Evolutionary conservation across 2,888 invertebrate species (phyloP).

Genomic region (Eubasilissa splendida): DNA sequence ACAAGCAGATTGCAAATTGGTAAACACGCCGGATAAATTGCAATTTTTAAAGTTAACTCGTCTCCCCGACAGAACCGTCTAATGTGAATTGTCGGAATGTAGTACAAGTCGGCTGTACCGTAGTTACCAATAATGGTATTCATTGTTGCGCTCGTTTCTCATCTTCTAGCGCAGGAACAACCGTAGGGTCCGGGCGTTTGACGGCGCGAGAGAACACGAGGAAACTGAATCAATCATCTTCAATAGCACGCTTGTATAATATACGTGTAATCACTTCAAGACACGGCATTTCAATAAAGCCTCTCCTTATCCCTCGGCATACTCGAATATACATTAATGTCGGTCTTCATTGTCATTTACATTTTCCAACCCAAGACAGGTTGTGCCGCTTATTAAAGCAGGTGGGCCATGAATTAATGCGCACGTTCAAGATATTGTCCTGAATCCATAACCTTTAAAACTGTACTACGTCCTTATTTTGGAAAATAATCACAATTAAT

Average conservation of each 20-base stretch:
- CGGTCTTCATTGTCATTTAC: constrained; percentile 34
- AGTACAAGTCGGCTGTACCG: too few species aligned
- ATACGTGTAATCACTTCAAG: constrained; percentile 43
- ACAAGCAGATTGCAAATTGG: too few species aligned
- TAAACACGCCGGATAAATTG: too few species aligned
- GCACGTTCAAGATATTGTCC: too few species aligned
- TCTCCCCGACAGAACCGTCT: too few species aligned
- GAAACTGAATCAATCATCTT: constrained; percentile 49
- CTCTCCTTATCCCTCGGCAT: constrained; percentile 39
- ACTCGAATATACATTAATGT: constrained; percentile 36
- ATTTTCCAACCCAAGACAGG: not conserved
- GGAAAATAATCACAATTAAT: too few species aligned
- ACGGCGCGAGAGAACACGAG: constrained; percentile 45
- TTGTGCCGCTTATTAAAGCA: not conserved
- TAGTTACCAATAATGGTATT: too few species aligned
- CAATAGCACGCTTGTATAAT: constrained; percentile 44
- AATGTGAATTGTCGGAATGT: too few species aligned
- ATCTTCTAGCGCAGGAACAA: constrained; percentile 29
- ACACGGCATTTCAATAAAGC: constrained; percentile 42
- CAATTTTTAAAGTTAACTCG: too few species aligned
- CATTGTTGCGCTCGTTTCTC: not conserved
- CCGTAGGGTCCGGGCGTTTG: constrained; percentile 18
- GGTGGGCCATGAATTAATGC: too few species aligned
- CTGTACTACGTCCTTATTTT: too few species aligned
- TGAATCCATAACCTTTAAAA: too few species aligned